A percentile compares a stretch with the other conserved stretches of the same genome.
Conservation (phyloP, 2,113 vertebrate species). For the Litocranius walleri region DNA sequence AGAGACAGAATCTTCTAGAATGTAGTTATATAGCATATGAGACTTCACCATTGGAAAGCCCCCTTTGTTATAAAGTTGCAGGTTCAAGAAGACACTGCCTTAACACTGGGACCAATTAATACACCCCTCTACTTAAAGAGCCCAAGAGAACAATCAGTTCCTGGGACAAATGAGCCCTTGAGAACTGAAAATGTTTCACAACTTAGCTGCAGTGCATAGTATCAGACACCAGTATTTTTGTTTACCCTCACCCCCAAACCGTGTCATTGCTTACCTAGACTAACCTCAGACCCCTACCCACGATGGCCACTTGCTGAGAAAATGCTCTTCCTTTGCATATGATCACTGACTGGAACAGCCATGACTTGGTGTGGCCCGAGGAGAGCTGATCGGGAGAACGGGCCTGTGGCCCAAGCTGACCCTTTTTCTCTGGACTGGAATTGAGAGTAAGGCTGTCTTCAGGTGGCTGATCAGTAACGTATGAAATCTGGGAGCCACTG, state of each 20-base stretch:
- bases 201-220: not conserved
- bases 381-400: not conserved
- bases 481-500: not conserved
- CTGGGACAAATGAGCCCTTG: not conserved
- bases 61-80: not conserved
- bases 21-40: not conserved
- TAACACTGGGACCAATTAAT: not conserved
- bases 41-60: not conserved
- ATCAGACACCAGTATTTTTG: not conserved
- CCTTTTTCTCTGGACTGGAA: not conserved
- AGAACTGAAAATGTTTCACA: not conserved
- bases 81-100: not conserved
- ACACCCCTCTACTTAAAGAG: not conserved
- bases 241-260: not conserved
- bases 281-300: not conserved
- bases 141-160: not conserved
- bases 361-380: not conserved
- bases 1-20: not conserved
- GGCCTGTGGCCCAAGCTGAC: no score
- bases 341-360: not conserved
- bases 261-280: not conserved
- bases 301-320: not conserved
- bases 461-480: not conserved
- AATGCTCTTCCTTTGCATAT: not conserved
- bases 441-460: not conserved